Conservation (phyloP, 2,113 vertebrate genomes). For the Mionectes macconnelli region DNA sequence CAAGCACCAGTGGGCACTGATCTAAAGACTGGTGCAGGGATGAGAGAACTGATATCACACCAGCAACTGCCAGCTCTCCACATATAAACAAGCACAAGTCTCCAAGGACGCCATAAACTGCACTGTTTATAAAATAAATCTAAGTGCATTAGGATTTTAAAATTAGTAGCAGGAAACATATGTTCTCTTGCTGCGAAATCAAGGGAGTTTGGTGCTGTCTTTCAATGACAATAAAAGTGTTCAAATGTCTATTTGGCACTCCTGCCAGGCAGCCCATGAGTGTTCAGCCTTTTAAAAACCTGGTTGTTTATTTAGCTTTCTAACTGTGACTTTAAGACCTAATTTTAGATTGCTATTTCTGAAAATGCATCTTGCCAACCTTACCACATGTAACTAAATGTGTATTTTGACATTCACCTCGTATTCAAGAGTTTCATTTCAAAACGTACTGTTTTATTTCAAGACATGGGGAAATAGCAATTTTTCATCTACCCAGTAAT, state of each 20-base stretch:
- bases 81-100: not conserved
- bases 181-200: not conserved
- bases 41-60: not conserved
- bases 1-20: not conserved
- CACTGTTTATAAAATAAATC: rapidly evolving
- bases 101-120: not conserved
- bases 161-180: not conserved
- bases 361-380: not conserved
- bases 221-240: not conserved
- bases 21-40: not conserved
- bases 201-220: not conserved
- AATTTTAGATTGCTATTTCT: slow-evolving; percentile 10
- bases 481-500: slow-evolving; percentile 22
- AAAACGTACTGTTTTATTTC: slow-evolving; percentile 28
- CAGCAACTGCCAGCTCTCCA: not conserved
- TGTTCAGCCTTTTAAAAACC: not conserved
- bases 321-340: not conserved
- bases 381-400: not conserved
- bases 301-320: slow-evolving; percentile 18
- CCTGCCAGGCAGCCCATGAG: not conserved
- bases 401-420: not conserved
- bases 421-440: not conserved
- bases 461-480: not conserved
- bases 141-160: not conserved
- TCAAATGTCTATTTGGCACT: not conserved